phyloP scores from a whole-genome alignment of 2,113 vertebrate genomes.

The Isichthys henryi region DNA sequence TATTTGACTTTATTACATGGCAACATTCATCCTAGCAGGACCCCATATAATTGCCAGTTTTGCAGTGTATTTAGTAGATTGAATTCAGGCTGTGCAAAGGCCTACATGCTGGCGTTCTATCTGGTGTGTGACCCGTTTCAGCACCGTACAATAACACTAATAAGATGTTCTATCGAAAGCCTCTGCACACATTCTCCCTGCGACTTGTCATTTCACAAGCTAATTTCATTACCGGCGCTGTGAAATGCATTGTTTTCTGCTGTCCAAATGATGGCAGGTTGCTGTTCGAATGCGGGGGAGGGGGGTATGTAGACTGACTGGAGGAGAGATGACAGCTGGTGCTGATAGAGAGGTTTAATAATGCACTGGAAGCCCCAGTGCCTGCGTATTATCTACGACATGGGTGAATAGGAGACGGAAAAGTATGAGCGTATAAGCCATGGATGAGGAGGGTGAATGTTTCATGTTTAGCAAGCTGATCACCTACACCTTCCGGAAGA shows the following conservation, averaged over 20 bases:
- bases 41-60: neutral
- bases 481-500: neutral
- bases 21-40: neutral
- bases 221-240: conserved; percentile 9
- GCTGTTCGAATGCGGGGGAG: conserved; percentile 1
- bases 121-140: neutral
- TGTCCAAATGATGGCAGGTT: conserved; percentile 5
- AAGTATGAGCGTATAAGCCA: neutral
- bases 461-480: neutral
- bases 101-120: neutral
- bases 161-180: neutral
- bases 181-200: neutral
- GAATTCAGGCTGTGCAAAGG: neutral
- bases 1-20: neutral
- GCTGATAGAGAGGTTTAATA: conserved; percentile 14
- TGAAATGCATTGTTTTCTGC: neutral
- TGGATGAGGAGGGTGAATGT: neutral
- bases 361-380: neutral
- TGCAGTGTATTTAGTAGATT: neutral
- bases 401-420: neutral
- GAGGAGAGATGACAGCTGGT: conserved; percentile 4
- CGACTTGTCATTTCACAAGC: neutral
- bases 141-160: neutral
- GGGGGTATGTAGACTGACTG: neutral
- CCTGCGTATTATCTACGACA: neutral